phyloP scores from a whole-genome alignment of 2,888 invertebrate species.

The Oconnorella tubifera region DNA sequence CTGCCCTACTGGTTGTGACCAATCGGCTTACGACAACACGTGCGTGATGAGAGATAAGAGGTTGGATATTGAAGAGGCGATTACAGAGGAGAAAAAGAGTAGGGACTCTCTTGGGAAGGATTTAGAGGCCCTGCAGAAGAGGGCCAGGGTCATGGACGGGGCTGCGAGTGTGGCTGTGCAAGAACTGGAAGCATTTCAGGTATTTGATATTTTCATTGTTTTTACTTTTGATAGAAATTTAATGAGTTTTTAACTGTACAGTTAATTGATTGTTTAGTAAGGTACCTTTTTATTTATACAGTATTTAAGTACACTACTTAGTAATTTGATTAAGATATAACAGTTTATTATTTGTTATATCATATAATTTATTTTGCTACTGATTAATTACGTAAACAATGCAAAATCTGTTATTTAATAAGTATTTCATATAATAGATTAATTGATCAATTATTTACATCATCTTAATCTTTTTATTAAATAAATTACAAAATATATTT shows the following conservation, averaged over 20 bases:
- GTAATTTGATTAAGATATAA: too few relatives aligned
- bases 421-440: too few relatives aligned
- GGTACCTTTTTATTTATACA: conserved; percentile 7
- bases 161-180: conserved; percentile 51
- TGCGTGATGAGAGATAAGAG: conserved; percentile 54
- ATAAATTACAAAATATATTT: too few relatives aligned
- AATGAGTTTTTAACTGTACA: background rate
- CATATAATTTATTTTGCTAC: too few relatives aligned
- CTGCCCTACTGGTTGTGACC: conserved; percentile 55
- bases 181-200: conserved; percentile 57
- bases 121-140: conserved; percentile 50
- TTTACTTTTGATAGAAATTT: conserved; percentile 3
- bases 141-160: conserved; percentile 50
- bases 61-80: conserved; percentile 52
- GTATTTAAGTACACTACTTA: background rate
- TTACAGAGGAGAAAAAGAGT: conserved; percentile 53
- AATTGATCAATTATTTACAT: too few relatives aligned
- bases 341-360: too few relatives aligned
- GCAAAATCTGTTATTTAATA: too few relatives aligned
- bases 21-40: conserved; percentile 49
- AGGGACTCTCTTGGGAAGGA: conserved; percentile 52
- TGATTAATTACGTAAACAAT: too few relatives aligned
- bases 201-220: conserved; percentile 29
- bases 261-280: background rate
- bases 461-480: too few relatives aligned